These are phyloP conservation scores for Porites australiensis DNA, from an alignment of 64 coral and sea anemone species.

Conservation along the genomic window DNA sequence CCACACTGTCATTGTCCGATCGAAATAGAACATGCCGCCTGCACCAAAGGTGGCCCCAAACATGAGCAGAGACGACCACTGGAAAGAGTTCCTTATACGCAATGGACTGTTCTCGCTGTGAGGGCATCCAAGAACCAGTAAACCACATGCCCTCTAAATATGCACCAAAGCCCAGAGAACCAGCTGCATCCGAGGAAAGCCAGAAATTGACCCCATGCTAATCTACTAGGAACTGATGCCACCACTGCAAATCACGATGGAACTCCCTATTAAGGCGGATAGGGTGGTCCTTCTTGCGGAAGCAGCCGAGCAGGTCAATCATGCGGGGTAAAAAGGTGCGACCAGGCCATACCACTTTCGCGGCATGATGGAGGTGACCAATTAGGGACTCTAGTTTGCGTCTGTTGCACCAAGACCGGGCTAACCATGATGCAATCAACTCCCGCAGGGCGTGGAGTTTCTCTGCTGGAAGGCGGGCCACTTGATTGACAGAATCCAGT, in stretches of 20 bases:
- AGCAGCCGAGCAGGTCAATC: no score
- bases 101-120: neutral
- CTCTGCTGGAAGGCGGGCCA: no score
- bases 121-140: neutral
- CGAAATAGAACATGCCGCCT: constrained; percentile 24
- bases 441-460: no score
- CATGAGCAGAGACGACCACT: neutral
- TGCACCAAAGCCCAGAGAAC: no score
- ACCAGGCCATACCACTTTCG: no score
- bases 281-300: neutral
- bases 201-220: neutral
- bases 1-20: constrained; percentile 19
- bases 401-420: no score
- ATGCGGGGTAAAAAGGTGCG: no score
- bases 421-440: no score
- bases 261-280: neutral
- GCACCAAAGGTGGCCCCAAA: constrained; percentile 38
- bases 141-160: neutral
- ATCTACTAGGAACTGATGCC: constrained; percentile 4
- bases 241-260: neutral
- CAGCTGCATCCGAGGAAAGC: neutral
- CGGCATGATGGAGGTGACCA: no score
- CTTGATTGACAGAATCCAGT: no score
- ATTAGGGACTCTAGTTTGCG: no score
- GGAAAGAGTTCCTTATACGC: neutral